These are phyloP conservation scores for Carpatolechia fugitivella DNA, from an alignment of 2,888 invertebrate species.

Conservation along the genomic window DNA sequence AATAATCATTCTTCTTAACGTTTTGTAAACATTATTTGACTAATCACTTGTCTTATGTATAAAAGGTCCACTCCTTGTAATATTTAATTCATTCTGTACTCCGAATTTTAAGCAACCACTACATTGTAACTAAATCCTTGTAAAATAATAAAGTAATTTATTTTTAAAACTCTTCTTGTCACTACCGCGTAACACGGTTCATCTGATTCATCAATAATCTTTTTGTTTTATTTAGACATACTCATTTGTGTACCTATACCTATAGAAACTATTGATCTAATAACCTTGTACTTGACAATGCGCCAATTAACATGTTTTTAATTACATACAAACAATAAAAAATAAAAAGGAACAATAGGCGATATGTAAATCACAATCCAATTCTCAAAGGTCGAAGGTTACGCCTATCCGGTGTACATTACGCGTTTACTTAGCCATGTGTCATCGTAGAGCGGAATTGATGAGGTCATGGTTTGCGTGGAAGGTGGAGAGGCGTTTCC, in stretches of 20 bases:
- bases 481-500: conserved; percentile 30
- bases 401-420: conserved; percentile 39
- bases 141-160: too few species aligned
- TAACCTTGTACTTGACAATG: conserved; percentile 13
- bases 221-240: too few species aligned
- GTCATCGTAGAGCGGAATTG: conserved; percentile 22
- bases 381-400: conserved; percentile 22
- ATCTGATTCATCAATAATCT: too few species aligned
- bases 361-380: conserved; percentile 10
- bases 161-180: too few species aligned
- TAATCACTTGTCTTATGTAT: too few species aligned
- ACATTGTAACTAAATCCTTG: too few species aligned
- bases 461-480: conserved; percentile 22
- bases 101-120: too few species aligned
- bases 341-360: conserved; percentile 20
- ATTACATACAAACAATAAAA: conserved; percentile 18
- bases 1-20: too few species aligned
- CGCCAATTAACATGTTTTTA: conserved; percentile 10
- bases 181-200: too few species aligned
- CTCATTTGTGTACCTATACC: not conserved
- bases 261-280: not conserved
- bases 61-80: too few species aligned
- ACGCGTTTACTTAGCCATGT: conserved; percentile 21
- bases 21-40: too few species aligned
- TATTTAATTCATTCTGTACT: too few species aligned